Conservation (phyloP, 2,888 invertebrate species). For the Polydesmus complanatus region DNA sequence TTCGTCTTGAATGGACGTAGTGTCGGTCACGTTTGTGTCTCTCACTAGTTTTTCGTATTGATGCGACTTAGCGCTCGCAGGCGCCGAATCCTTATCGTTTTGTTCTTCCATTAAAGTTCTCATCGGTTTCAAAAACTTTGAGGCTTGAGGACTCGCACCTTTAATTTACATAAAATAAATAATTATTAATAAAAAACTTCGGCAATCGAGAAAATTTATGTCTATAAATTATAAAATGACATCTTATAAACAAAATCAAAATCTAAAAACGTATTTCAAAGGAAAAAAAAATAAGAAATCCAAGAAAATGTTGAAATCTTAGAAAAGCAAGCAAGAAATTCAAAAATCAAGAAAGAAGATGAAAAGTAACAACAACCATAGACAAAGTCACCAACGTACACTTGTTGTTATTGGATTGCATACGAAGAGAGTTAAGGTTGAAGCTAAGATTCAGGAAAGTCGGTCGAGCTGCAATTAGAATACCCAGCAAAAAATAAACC, state of each 20-base stretch:
- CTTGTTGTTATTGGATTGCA: slow-evolving; percentile 22
- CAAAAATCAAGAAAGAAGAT: slow-evolving; percentile 13
- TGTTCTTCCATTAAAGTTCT: slow-evolving; percentile 80
- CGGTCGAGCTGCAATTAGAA: slow-evolving; percentile 79
- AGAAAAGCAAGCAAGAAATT: not conserved
- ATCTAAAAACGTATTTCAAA: not conserved
- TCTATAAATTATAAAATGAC: slow-evolving; percentile 1
- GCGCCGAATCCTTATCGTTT: slow-evolving; percentile 28
- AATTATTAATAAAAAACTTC: slow-evolving; percentile 2
- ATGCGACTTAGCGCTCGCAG: no score
- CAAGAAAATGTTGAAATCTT: not conserved
- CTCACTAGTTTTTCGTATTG: no score
- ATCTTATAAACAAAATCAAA: slow-evolving; percentile 7
- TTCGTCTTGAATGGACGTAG: no score
- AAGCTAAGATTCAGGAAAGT: slow-evolving; percentile 95
- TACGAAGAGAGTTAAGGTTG: slow-evolving; percentile 62
- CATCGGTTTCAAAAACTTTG: slow-evolving; percentile 75
- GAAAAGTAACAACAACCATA: slow-evolving; percentile 7
- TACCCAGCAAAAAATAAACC: no score
- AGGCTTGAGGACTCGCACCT: slow-evolving; percentile 53
- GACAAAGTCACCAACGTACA: slow-evolving; percentile 21
- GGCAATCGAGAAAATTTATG: slow-evolving; percentile 11
- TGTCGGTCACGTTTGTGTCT: no score
- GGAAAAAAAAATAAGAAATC: not conserved
- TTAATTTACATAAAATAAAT: slow-evolving; percentile 11